Base-by-base conservation (phyloP, 2,888 invertebrate genomes). In the Diaprepes abbreviatus region DNA sequence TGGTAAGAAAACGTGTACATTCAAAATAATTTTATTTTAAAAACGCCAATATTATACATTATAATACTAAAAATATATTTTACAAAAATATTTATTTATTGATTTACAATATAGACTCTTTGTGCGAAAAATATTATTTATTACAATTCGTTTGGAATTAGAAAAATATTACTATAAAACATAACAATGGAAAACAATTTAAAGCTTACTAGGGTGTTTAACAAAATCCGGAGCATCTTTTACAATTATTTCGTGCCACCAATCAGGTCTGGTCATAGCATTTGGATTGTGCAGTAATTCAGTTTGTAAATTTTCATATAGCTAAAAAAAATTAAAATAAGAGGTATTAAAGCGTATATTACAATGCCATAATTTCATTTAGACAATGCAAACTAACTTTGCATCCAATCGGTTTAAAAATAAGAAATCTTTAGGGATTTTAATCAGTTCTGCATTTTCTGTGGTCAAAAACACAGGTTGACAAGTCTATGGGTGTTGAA, bases 241-340 rank as follows among this genome's bases (percentile, higher is more conserved):
- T 19, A 82, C 76, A 10, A 87, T 79, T 43, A 89, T 84, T 77
- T 90, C 89, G 62, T 85, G 85, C 93, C 93, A 93, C 93, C 93
- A 93, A 1, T 86, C 75, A 1, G 93, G 91, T 59, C 93, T 87
- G 74, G 91, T 89, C 82, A 91, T 89, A 1, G 89, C 90, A 3
- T 90, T 90, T 0, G 89, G 88, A 74, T 89, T 89, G 73, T 89
- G 89, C 85, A 91, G 90, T 82, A 93, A 88, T 71, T 89, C 88
- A 70, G 88, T 88, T 81, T 93, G 91, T 12, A 94, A 86, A 80
- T 92, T 90, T 82, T 93, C 90, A 81, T 92, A 92, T 76, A 94
- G 81, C 91, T 91, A 85, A 58, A 81, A 83, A 45, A 72, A 70
- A 71, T 36, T 10, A 17, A 12, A 12, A 12, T 12, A 10, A 12